Percentiles rank a stretch among this genome's conserved stretches.
phyloP scores from a whole-genome alignment of 2,113 vertebrate genomes.

The Peromyscus californicus region DNA sequence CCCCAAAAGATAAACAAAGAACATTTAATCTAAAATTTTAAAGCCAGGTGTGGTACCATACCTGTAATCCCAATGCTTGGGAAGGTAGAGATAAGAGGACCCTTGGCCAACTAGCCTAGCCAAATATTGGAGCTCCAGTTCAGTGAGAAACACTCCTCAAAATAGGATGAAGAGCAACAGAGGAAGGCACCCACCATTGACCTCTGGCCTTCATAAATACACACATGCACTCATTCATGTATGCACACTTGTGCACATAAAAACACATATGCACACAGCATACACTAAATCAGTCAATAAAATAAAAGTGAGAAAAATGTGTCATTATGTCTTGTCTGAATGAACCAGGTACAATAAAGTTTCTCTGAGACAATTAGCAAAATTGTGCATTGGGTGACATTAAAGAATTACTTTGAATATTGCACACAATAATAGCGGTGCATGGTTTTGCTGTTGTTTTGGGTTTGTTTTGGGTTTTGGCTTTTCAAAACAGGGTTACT shows the following conservation, averaged over 20 bases:
- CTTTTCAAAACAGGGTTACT: background rate
- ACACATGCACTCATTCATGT: background rate
- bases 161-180: background rate
- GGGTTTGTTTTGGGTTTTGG: too few relatives aligned
- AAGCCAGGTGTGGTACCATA: background rate
- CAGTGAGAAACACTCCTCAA: too few relatives aligned
- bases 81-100: background rate
- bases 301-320: background rate
- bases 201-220: background rate
- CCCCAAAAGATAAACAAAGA: background rate
- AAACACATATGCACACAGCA: background rate
- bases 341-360: background rate
- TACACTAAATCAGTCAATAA: background rate
- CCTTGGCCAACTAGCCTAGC: background rate
- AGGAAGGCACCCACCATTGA: background rate
- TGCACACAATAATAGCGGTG: background rate
- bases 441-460: background rate
- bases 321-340: background rate
- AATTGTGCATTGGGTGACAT: background rate
- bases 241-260: background rate
- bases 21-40: background rate
- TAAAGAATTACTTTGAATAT: conserved; percentile 6
- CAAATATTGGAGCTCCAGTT: background rate
- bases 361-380: background rate
- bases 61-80: background rate